A percentile compares a stretch with the other conserved stretches of the same genome.
phyloP scores from a whole-genome alignment of 92 coral and sea anemone species.

The Galaxea fascicularis region DNA sequence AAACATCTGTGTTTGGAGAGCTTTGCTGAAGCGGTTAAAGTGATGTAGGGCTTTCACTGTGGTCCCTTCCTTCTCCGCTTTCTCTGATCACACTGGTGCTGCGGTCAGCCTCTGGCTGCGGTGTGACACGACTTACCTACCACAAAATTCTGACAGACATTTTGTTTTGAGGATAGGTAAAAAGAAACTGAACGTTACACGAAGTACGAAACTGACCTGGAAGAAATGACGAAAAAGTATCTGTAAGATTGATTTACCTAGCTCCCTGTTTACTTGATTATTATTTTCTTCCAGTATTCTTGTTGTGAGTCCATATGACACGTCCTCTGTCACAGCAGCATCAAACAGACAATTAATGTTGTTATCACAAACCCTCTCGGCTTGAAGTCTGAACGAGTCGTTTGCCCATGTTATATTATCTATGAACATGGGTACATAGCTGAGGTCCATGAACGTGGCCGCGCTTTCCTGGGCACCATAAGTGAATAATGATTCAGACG shows the following conservation, averaged over 20 bases:
- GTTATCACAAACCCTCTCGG: conserved; percentile 66
- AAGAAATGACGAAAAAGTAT: not conserved
- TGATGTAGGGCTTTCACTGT: too few species aligned
- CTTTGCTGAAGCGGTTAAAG: too few species aligned
- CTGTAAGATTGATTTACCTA: conserved; percentile 52
- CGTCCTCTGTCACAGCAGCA: conserved; percentile 75
- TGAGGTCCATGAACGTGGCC: conserved; percentile 43
- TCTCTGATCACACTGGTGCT: too few species aligned
- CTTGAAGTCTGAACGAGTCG: conserved; percentile 56
- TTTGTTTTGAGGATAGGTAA: too few species aligned
- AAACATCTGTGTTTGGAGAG: too few species aligned
- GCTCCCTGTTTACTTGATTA: conserved; percentile 38
- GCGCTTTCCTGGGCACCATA: conserved; percentile 56
- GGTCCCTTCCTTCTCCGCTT: too few species aligned
- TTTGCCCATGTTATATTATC: conserved; percentile 72
- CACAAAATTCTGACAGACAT: too few species aligned
- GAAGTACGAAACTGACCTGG: too few species aligned
- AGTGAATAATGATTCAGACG: conserved; percentile 66
- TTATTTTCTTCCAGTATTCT: conserved; percentile 53
- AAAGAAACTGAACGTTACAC: too few species aligned
- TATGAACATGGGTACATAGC: conserved; percentile 80
- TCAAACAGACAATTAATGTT: conserved; percentile 76
- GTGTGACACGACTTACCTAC: too few species aligned
- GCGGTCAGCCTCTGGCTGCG: too few species aligned
- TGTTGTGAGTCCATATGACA: conserved; percentile 63